Conservation (phyloP, 2,888 invertebrate species). For the Encarsia formosa region DNA sequence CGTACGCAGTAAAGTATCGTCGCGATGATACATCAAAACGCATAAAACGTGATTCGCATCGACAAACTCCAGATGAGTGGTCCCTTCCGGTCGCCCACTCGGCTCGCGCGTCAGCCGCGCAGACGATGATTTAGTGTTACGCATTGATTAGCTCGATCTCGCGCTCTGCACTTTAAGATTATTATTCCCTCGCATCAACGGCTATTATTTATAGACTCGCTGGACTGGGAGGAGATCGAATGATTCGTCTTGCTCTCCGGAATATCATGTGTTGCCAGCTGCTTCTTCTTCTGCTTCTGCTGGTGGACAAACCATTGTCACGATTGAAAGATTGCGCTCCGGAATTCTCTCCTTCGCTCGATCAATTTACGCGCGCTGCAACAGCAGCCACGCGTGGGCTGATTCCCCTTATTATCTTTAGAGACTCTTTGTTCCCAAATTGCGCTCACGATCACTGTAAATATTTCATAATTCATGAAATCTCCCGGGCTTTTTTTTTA, state of each 20-base stretch:
- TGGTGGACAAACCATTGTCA: conserved; percentile 24
- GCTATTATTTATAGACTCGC: conserved; percentile 47
- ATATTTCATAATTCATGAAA: too few species aligned
- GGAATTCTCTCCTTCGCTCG: too few species aligned
- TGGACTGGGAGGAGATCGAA: conserved; percentile 43
- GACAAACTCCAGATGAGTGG: conserved; percentile 50
- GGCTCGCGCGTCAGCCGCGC: conserved; percentile 34
- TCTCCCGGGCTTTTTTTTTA: too few species aligned
- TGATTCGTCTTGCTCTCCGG: too few species aligned
- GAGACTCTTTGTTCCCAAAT: too few species aligned
- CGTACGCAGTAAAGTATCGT: too few species aligned
- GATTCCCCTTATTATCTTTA: too few species aligned
- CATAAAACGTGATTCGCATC: too few species aligned
- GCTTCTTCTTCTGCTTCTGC: conserved; percentile 14
- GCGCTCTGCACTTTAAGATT: conserved; percentile 49
- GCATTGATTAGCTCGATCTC: conserved; percentile 49
- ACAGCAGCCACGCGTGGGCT: too few species aligned
- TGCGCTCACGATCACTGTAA: too few species aligned
- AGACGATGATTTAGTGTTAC: conserved; percentile 52
- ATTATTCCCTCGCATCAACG: conserved; percentile 45
- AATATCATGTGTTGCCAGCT: neutral
- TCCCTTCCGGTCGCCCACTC: conserved; percentile 49
- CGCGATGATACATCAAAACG: too few species aligned
- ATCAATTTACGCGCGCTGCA: too few species aligned
- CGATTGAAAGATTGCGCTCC: conserved; percentile 40